Evolutionary conservation across 2,113 vertebrate species (phyloP), one percentile per base, ranked within the genome.

Genomic region (Monopterus albus): DNA sequence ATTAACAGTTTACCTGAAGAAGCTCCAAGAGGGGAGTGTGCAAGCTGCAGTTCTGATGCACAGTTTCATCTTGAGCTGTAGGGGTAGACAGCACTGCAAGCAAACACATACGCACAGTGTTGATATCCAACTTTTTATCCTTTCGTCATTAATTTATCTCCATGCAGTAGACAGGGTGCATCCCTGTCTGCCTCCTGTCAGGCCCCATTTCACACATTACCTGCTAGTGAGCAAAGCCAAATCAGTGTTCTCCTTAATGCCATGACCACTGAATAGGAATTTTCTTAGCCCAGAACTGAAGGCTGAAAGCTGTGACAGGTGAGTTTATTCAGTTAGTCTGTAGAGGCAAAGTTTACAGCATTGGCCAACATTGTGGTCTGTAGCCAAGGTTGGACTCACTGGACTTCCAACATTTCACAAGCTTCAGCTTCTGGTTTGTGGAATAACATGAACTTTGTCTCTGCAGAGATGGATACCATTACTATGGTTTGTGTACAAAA

Each of bases 141-240:
- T 4, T 35, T 0, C 5, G 7, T 17, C 2, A 38, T 15, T 42
- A 7, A 7, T 49, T 11, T 1, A 21, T 6, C 7, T 23, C 25
- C 21, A 36, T 17, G 6, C 23, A 11, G 17, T 25, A 2, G 5
- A 18, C 28, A 49, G 3, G n/a, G n/a, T n/a, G n/a, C n/a, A n/a
- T n/a, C n/a, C n/a, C n/a, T n/a, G n/a, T n/a, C n/a, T n/a, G n/a
- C n/a, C 21, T 49, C 28, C 2, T 15, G 3, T 57, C 15, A 36
- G 26, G 23, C 5, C 38, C 7, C 13, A 11, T 53, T 25, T 14
- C 7, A 49, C 10, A n/a, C 5, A 31, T 76, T 82, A 90, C 89
- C 84, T 77, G 86, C 52, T 1, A 89, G 42, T 2, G 49, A 79
- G 55, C 33, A 79, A 6, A 88, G 17, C 45, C 45, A 80, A 2